Evolutionary conservation across 2,888 invertebrate species (phyloP).

Genomic region (Carterocephalus palaemon): DNA sequence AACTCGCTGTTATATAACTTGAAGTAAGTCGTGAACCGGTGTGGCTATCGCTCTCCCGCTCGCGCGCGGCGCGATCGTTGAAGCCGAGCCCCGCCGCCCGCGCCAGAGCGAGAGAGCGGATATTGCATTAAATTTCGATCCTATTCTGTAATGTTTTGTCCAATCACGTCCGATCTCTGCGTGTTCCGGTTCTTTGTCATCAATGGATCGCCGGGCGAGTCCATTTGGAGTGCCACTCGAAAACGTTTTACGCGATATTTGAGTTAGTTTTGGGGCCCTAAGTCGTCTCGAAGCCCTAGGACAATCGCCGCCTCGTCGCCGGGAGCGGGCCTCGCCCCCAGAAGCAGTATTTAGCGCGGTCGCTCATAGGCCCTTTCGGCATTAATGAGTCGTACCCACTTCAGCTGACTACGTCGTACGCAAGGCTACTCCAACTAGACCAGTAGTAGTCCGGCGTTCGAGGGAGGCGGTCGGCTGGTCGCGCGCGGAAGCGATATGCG

Average conservation of each 20-base stretch:
- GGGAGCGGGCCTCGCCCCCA: conserved; percentile 30
- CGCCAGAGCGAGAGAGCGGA: conserved; percentile 51
- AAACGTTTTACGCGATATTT: conserved; percentile 56
- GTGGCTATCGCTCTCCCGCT: conserved; percentile 47
- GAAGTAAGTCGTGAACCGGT: too few relatives aligned
- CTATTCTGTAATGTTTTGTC: conserved; percentile 73
- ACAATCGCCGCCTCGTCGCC: conserved; percentile 29
- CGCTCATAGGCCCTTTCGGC: conserved; percentile 61
- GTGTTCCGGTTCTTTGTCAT: conserved; percentile 84
- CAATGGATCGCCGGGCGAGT: conserved; percentile 83
- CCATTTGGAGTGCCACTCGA: conserved; percentile 66
- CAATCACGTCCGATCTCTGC: conserved; percentile 81
- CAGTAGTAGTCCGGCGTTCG: conserved; percentile 70
- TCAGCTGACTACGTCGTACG: conserved; percentile 79
- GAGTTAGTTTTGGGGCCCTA: conserved; percentile 39
- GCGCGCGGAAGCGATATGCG: conserved; percentile 50
- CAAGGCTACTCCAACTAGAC: conserved; percentile 66
- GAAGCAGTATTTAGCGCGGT: conserved; percentile 50
- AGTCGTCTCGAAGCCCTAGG: conserved; percentile 32
- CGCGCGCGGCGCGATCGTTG: conserved; percentile 40
- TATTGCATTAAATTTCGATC: conserved; percentile 75
- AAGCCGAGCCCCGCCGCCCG: conserved; percentile 28
- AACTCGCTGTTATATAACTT: conserved; percentile 68
- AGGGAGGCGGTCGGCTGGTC: conserved; percentile 51
- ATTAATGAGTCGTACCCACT: conserved; percentile 68